Evolutionary conservation across 37 sponge, comb jelly and placozoan genomes (phyloP), one percentile per base, ranked within the genome.

Genomic region (Amphimedon queenslandica): DNA sequence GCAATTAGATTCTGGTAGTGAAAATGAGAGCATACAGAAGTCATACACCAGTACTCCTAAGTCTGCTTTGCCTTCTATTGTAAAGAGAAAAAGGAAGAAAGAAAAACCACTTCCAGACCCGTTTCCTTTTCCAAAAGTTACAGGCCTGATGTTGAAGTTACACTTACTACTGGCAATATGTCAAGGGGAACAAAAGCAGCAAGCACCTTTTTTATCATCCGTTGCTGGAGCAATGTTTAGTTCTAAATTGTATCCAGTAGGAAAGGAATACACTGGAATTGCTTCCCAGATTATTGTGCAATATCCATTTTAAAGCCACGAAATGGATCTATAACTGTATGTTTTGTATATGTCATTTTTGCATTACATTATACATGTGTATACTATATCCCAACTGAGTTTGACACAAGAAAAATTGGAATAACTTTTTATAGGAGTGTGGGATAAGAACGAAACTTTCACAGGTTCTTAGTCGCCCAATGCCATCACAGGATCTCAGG

Each of bases 141-240:
- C 27, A 36, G 71, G 16, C 28, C 71, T 28, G 71, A 71, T 71
- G 57, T 71, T 20, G 56, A 42, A 47, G 56, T 42, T 32, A 31
- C 56, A 29, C 51, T 71, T 25, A 51, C 29, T 31, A 71, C 72
- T 33, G 72, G 72, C 6, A 32, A 53, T 8, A 71, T 71, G 72
- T 35, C 69, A 39, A 34, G 37, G 11, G 69, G 34, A 37, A 35
- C 69, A 67, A 67, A 67, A 34, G 34, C n/a, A n/a, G n/a, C n/a
- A n/a, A n/a, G n/a, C 27, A 35, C 27, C 69, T 39, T 67, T 67
- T 35, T 67, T 67, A 37, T 67, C 69, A 10, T 39, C 69, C 34
- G 69, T 67, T 67, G 69, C 69, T 67, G 69, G 34, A 6, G 4
- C 32, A 27, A 67, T 67, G 69, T 71, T 71, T 71, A 28, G 30